Evolutionary conservation across 2,888 invertebrate genomes (phyloP).

Genomic region (Cabera pusaria): DNA sequence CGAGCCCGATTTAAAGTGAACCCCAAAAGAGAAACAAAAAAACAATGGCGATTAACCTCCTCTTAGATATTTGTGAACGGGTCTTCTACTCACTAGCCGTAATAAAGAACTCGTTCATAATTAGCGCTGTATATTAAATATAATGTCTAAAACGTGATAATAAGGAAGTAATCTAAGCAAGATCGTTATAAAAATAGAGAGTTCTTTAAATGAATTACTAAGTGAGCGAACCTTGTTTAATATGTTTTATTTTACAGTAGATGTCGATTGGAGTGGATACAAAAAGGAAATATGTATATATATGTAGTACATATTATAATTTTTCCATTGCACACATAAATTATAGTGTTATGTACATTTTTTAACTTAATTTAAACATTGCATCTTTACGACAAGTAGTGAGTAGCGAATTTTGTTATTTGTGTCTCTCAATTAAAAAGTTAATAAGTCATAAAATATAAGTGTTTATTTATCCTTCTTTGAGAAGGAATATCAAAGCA

Average conservation of each 20-base stretch:
- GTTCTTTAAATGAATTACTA: slow-evolving; percentile 75
- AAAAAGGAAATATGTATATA: too few relatives aligned
- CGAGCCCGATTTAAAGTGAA: slow-evolving; percentile 34
- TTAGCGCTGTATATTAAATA: slow-evolving; percentile 77
- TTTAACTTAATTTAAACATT: too few relatives aligned
- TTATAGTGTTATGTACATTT: too few relatives aligned
- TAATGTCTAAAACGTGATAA: slow-evolving; percentile 74
- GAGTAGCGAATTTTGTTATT: too few relatives aligned
- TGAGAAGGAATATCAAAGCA: slow-evolving; percentile 71
- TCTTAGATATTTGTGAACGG: slow-evolving; percentile 63
- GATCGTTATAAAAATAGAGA: slow-evolving; percentile 65
- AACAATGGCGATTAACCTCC: slow-evolving; percentile 70
- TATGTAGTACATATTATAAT: too few relatives aligned
- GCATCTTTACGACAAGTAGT: too few relatives aligned
- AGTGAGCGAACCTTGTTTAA: slow-evolving; percentile 66
- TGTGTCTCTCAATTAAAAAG: too few relatives aligned
- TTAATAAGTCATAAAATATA: too few relatives aligned
- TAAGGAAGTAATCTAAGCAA: slow-evolving; percentile 78
- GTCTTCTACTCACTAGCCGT: slow-evolving; percentile 62
- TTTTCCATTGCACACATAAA: too few relatives aligned
- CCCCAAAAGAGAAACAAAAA: slow-evolving; percentile 51
- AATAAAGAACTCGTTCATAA: slow-evolving; percentile 73
- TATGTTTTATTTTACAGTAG: slow-evolving; percentile 64
- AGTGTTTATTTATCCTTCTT: slow-evolving; percentile 74
- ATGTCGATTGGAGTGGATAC: slow-evolving; percentile 59